phyloP scores from a whole-genome alignment of 2,888 invertebrate species.

The Pollenia labialis region DNA sequence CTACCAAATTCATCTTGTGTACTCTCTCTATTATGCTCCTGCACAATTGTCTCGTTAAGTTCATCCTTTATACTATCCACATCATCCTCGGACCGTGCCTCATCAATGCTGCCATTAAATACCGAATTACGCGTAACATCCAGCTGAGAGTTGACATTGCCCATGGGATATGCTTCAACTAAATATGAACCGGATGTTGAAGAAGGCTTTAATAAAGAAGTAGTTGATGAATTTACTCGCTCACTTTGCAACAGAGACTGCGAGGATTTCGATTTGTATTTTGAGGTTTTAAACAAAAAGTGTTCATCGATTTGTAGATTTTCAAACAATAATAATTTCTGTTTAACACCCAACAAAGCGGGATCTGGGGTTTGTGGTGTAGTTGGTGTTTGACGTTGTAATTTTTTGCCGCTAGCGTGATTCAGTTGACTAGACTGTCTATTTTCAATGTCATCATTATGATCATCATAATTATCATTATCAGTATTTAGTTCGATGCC shows the following conservation, averaged over 20 bases:
- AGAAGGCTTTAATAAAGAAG: slow-evolving; percentile 4
- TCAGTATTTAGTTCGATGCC: slow-evolving; percentile 15
- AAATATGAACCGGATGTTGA: slow-evolving; percentile 46
- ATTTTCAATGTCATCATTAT: slow-evolving; percentile 21
- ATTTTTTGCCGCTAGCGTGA: slow-evolving; percentile 4
- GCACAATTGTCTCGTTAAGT: slow-evolving; percentile 63
- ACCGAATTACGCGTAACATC: slow-evolving; percentile 24
- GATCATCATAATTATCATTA: slow-evolving; percentile 7
- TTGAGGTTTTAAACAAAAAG: slow-evolving; percentile 74
- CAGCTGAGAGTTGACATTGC: slow-evolving; percentile 6
- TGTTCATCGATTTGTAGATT: slow-evolving; percentile 77
- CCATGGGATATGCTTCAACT: slow-evolving; percentile 30
- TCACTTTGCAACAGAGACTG: slow-evolving; percentile 75
- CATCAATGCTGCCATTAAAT: slow-evolving; percentile 78
- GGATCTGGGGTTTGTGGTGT: slow-evolving; percentile 76
- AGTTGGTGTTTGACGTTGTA: slow-evolving; percentile 11
- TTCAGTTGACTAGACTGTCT: slow-evolving; percentile 27
- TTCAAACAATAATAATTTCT: slow-evolving; percentile 81
- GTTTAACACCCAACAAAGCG: slow-evolving; percentile 79
- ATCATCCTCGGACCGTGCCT: slow-evolving; percentile 83
- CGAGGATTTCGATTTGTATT: slow-evolving; percentile 70
- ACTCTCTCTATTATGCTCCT: slow-evolving; percentile 17
- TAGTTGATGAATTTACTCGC: slow-evolving; percentile 52
- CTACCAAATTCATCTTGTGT: slow-evolving; percentile 65
- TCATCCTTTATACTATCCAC: slow-evolving; percentile 80